A percentile compares a stretch with the other conserved stretches of the same genome.
These are phyloP conservation scores for Nymphalis io DNA, from an alignment of 1,140 invertebrate genomes.

Conservation along the genomic window DNA sequence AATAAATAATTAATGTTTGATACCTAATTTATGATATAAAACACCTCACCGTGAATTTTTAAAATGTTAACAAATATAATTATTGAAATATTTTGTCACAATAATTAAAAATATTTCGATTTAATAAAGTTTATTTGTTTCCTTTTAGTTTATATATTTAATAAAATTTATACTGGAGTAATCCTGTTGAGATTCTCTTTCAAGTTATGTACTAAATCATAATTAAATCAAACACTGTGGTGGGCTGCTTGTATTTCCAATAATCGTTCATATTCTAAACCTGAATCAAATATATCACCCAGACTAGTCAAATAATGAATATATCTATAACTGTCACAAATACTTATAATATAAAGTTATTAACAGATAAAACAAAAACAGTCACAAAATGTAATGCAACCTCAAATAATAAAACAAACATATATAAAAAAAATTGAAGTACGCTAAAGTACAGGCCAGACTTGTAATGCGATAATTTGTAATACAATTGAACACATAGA, in stretches of 20 bases:
- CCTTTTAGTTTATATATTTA: slow-evolving; percentile 32
- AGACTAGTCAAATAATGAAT: slow-evolving; percentile 34
- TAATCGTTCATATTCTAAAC: slow-evolving; percentile 16
- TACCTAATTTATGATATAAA: slow-evolving; percentile 51
- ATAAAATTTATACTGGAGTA: slow-evolving; percentile 26
- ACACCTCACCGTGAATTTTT: slow-evolving; percentile 44
- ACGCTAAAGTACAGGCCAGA: slow-evolving; percentile 42
- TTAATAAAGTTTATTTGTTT: slow-evolving; percentile 31
- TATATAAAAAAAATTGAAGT: slow-evolving; percentile 27
- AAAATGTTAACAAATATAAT: slow-evolving; percentile 14
- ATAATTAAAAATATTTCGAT: slow-evolving; percentile 11
- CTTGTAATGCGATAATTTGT: slow-evolving; percentile 40
- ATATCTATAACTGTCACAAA: slow-evolving; percentile 38
- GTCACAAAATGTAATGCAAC: slow-evolving; percentile 31
- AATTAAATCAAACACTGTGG: slow-evolving; percentile 25
- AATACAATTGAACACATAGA: slow-evolving; percentile 56
- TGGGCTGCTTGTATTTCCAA: slow-evolving; percentile 21
- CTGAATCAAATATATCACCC: slow-evolving; percentile 28
- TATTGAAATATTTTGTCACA: slow-evolving; percentile 20
- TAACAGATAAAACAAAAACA: slow-evolving; percentile 40
- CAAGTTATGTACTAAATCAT: slow-evolving; percentile 13
- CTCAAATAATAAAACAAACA: slow-evolving; percentile 27
- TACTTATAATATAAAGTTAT: slow-evolving; percentile 34
- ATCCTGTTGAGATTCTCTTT: slow-evolving; percentile 56
- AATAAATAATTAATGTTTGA: slow-evolving; percentile 63